A percentile compares a stretch with the other conserved stretches of the same genome.
These are phyloP conservation scores for Thysanoteuthis rhombus DNA, from an alignment of 2,888 invertebrate genomes.

Conservation along the genomic window DNA sequence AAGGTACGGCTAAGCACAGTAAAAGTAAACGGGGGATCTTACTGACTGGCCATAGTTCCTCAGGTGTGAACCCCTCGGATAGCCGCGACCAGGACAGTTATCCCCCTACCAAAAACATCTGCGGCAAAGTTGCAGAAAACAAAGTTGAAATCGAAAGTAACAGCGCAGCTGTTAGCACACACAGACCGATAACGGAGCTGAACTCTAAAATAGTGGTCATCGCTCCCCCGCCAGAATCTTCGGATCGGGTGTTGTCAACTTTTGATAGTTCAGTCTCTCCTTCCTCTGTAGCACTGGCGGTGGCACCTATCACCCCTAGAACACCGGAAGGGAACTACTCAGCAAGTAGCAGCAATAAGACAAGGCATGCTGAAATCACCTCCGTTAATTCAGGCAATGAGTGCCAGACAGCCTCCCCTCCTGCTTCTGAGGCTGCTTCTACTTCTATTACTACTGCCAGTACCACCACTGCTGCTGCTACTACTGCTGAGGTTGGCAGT, in stretches of 20 bases:
- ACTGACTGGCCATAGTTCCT: neutral
- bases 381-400: neutral
- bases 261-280: neutral
- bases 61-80: neutral
- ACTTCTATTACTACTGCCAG: neutral
- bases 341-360: neutral
- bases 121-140: neutral
- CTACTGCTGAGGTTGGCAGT: neutral
- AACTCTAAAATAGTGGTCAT: neutral
- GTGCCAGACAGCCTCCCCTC: neutral
- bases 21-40: neutral
- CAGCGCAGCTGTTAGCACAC: too few relatives aligned
- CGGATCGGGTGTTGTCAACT: neutral
- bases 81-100: neutral
- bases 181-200: neutral
- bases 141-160: too few relatives aligned
- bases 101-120: neutral
- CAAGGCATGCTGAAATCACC: neutral
- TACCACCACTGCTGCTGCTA: neutral
- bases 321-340: neutral
- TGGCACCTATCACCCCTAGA: neutral
- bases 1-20: too few relatives aligned
- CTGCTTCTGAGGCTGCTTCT: neutral
- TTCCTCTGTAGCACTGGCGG: neutral
- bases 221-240: neutral